A percentile compares a stretch with the other conserved stretches of the same genome.
Evolutionary conservation across 30 jellyfish, hydroid and myxozoan genomes (phyloP).

Genomic region (Cassiopea xamachana): DNA sequence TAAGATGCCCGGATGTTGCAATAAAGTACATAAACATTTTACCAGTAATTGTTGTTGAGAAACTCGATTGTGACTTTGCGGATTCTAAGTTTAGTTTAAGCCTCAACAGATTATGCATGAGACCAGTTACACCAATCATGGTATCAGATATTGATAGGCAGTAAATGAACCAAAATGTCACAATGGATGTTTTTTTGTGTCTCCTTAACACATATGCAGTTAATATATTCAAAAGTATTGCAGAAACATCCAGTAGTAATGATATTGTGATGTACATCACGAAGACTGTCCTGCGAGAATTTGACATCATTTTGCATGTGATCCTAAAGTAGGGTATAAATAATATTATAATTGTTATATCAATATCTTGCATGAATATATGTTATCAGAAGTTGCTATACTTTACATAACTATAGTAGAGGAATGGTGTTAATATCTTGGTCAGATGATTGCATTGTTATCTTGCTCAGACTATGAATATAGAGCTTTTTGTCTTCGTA

Average conservation of each 20-base stretch:
- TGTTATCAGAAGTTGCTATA: too few species aligned
- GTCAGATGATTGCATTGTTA: too few species aligned
- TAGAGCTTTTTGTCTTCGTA: too few species aligned
- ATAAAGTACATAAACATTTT: background rate
- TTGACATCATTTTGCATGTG: too few species aligned
- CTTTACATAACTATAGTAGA: too few species aligned
- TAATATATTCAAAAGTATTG: background rate
- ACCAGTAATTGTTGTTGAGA: too few species aligned
- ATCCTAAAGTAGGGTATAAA: too few species aligned
- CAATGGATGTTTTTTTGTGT: background rate
- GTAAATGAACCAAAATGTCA: background rate
- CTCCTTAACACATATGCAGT: background rate
- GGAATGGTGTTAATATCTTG: too few species aligned
- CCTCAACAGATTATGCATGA: background rate
- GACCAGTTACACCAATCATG: background rate
- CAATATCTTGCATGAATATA: too few species aligned
- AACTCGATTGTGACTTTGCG: background rate
- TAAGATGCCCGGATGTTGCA: background rate
- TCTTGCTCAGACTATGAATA: too few species aligned
- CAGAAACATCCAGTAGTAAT: background rate
- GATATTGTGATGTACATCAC: background rate
- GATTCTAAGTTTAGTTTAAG: background rate
- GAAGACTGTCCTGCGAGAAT: background rate
- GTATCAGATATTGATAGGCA: constrained; percentile 1
- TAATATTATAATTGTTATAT: too few species aligned